Evolutionary conservation across 2,113 vertebrate genomes (phyloP).

Genomic region (Xiphias gladius): DNA sequence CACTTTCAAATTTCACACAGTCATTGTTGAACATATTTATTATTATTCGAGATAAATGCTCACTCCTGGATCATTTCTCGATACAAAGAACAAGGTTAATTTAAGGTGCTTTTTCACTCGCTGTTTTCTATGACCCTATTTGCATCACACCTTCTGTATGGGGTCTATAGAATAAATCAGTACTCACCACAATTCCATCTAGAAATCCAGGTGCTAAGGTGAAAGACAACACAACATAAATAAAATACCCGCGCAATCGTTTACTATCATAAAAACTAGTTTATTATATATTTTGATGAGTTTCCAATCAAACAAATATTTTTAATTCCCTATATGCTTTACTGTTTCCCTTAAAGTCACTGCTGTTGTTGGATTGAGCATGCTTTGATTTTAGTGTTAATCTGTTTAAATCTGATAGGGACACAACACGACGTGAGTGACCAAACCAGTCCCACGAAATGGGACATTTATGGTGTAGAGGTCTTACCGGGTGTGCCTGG

Average conservation of each 20-base stretch:
- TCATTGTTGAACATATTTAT: no score
- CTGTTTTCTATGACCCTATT: no score
- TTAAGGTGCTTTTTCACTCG: no score
- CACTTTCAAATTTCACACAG: no score
- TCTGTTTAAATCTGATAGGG: not conserved
- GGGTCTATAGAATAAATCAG: not conserved
- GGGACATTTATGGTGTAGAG: not conserved
- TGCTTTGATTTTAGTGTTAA: not conserved
- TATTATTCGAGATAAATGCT: no score
- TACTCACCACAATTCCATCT: constrained; percentile 72
- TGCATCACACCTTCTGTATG: no score
- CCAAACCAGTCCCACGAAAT: not conserved
- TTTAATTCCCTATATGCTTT: not conserved
- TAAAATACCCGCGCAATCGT: not conserved
- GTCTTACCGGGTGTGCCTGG: constrained; percentile 87
- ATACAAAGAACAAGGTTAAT: no score
- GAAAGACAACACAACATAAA: not conserved
- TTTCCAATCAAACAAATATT: no score
- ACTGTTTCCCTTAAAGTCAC: not conserved
- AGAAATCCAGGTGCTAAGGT: constrained; percentile 54
- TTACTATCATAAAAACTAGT: not conserved
- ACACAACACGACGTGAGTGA: no score
- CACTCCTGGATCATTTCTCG: no score
- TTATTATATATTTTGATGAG: no score
- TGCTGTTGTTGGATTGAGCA: not conserved